phyloP scores from a whole-genome alignment of 53 echinoderm and acorn worm species.

The Hippasteria phrygiana region DNA sequence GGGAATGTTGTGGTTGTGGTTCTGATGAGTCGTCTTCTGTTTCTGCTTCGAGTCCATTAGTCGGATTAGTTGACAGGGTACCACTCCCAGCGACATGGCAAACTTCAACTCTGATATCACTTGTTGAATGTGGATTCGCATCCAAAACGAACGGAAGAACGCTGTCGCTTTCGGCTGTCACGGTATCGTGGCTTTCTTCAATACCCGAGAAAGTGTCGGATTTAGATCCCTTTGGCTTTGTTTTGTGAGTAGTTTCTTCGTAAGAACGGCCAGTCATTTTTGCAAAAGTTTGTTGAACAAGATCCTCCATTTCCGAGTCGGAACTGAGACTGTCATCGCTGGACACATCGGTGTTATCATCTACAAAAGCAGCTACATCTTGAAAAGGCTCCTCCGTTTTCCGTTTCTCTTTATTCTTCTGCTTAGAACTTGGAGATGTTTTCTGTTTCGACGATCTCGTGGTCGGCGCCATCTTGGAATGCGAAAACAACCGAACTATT shows the following conservation, averaged over 20 bases:
- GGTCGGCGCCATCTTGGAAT: slow-evolving; percentile 71
- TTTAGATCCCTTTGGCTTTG: background rate
- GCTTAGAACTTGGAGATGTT: slow-evolving; percentile 33
- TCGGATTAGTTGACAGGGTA: background rate
- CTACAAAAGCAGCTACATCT: background rate
- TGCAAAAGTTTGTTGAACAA: slow-evolving; percentile 11
- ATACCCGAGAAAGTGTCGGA: background rate
- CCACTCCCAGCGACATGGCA: background rate
- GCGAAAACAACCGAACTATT: background rate
- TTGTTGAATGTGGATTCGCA: slow-evolving; percentile 12
- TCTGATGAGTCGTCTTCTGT: background rate
- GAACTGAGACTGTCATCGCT: slow-evolving; percentile 21
- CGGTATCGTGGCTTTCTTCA: background rate
- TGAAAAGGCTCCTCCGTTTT: background rate
- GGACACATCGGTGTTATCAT: slow-evolving; percentile 18
- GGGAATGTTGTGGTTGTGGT: background rate
- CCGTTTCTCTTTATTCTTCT: background rate
- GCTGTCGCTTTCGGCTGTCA: background rate
- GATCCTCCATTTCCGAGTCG: slow-evolving; percentile 35
- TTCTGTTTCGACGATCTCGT: slow-evolving; percentile 45
- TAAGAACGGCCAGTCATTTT: background rate
- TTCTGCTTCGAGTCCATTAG: background rate
- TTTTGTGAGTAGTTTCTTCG: background rate
- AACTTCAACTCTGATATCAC: slow-evolving; percentile 28
- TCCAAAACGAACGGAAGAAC: slow-evolving; percentile 46